Percentiles rank a stretch among this genome's conserved stretches.
Conservation (phyloP, 2,113 vertebrate genomes). For the Hippocampus abdominalis region DNA sequence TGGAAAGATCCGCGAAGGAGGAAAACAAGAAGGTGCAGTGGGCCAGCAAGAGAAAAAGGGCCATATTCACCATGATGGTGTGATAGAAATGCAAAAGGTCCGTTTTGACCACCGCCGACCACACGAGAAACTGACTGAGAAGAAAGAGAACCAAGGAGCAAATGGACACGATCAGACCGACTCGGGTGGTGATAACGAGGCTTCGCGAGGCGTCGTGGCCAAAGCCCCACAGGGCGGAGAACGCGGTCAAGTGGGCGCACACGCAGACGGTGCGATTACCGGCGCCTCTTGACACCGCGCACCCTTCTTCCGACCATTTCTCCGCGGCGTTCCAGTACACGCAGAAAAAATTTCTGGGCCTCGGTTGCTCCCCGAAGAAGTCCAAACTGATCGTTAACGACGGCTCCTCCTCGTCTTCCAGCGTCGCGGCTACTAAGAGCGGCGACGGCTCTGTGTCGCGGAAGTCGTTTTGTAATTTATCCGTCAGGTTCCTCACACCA, state of each 20-base stretch:
- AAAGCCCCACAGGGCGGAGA: constrained; percentile 85
- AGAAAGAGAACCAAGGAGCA: constrained; percentile 79
- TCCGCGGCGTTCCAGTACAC: constrained; percentile 79
- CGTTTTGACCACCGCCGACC: constrained; percentile 85
- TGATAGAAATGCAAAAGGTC: constrained; percentile 90
- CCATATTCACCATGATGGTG: constrained; percentile 84
- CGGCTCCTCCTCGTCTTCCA: constrained; percentile 14
- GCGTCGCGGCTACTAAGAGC: constrained; percentile 73
- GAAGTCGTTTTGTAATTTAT: constrained; percentile 55
- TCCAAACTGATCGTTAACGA: constrained; percentile 61
- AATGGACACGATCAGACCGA: constrained; percentile 82
- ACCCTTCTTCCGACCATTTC: constrained; percentile 53
- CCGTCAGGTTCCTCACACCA: constrained; percentile 74
- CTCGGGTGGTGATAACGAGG: constrained; percentile 72
- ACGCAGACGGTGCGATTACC: constrained; percentile 50
- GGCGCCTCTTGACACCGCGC: not conserved
- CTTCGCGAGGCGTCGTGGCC: accelerated
- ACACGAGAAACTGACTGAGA: constrained; percentile 82
- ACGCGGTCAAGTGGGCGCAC: constrained; percentile 87
- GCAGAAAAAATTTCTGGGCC: constrained; percentile 36
- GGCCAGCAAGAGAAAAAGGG: constrained; percentile 77
- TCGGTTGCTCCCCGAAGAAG: constrained; percentile 47
- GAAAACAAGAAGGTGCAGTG: constrained; percentile 77
- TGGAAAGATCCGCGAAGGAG: not conserved
- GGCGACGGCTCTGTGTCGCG: accelerated